Conservation (phyloP, 1,140 invertebrate genomes). For the Aphaenogaster floridana region DNA sequence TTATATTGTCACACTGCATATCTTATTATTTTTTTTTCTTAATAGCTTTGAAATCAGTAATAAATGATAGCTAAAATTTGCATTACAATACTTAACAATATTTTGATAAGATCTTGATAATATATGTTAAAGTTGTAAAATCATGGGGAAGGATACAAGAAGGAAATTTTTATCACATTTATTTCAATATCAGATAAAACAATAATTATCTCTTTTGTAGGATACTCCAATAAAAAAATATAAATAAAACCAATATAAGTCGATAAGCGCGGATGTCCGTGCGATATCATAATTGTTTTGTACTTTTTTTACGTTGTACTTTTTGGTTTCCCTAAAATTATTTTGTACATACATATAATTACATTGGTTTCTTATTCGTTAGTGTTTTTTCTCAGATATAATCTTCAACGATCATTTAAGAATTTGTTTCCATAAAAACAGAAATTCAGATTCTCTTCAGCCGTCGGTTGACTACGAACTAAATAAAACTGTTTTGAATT, state of each 20-base stretch:
- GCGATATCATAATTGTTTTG: not conserved
- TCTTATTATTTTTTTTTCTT: not conserved
- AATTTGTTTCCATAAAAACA: not conserved
- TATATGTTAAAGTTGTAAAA: not conserved
- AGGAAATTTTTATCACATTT: conserved; percentile 17
- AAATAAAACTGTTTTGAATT: not conserved
- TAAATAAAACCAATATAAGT: not conserved
- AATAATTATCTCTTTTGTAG: not conserved
- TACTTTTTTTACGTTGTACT: not conserved
- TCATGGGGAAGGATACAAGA: not conserved
- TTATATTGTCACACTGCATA: not conserved
- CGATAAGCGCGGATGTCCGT: not conserved
- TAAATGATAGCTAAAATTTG: not conserved
- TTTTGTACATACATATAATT: not conserved
- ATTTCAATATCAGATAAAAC: not conserved
- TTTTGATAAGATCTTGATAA: not conserved
- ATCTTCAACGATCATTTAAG: not conserved
- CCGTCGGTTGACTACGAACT: not conserved
- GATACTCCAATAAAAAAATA: not conserved
- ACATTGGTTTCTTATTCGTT: not conserved
- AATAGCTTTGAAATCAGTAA: not conserved
- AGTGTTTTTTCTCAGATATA: not conserved
- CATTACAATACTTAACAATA: not conserved
- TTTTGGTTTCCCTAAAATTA: not conserved
- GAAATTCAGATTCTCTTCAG: not conserved